These are phyloP conservation scores for Anguilla rostrata DNA, from an alignment of 2,113 vertebrate genomes.

Conservation along the genomic window DNA sequence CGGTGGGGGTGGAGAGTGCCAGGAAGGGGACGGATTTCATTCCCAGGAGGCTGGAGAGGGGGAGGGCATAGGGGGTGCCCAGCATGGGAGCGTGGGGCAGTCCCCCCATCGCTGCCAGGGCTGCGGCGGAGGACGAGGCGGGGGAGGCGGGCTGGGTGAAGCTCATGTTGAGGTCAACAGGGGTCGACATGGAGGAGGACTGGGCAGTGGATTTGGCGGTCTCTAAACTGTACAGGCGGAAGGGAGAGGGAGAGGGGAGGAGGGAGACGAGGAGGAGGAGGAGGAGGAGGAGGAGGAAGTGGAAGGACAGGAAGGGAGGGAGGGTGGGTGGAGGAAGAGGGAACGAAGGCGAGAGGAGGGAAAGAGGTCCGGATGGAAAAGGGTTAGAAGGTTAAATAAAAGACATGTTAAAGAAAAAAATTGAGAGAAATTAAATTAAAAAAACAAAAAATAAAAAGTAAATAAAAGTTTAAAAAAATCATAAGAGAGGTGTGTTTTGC, in stretches of 20 bases:
- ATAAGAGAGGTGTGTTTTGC: conserved; percentile 74
- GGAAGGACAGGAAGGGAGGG: conserved; percentile 42
- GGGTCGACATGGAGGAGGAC: conserved; percentile 86
- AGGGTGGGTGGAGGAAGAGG: conserved; percentile 5
- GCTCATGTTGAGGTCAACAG: conserved; percentile 89
- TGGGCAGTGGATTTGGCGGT: conserved; percentile 98
- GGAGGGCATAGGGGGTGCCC: conserved; percentile 85
- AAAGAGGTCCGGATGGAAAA: conserved; percentile 67
- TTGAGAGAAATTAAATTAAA: conserved; percentile 50
- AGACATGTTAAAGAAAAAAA: conserved; percentile 74
- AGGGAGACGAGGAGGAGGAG: conserved; percentile 19
- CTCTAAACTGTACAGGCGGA: conserved; percentile 85
- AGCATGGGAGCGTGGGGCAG: conserved; percentile 80
- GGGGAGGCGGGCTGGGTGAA: conserved; percentile 83
- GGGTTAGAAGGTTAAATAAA: conserved; percentile 79
- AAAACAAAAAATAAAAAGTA: conserved; percentile 37
- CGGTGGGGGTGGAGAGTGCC: conserved; percentile 74
- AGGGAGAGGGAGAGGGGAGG: conserved; percentile 28
- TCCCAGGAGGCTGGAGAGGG: conserved; percentile 93
- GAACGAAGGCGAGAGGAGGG: conserved; percentile 18
- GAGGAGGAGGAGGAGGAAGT: conserved; percentile 27
- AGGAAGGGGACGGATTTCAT: conserved; percentile 91
- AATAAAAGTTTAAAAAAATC: conserved; percentile 52
- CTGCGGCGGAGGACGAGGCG: conserved; percentile 66
- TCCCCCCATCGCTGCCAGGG: conserved; percentile 79